Evolutionary conservation across 2,888 invertebrate species (phyloP).

Genomic region (Phania funesta): DNA sequence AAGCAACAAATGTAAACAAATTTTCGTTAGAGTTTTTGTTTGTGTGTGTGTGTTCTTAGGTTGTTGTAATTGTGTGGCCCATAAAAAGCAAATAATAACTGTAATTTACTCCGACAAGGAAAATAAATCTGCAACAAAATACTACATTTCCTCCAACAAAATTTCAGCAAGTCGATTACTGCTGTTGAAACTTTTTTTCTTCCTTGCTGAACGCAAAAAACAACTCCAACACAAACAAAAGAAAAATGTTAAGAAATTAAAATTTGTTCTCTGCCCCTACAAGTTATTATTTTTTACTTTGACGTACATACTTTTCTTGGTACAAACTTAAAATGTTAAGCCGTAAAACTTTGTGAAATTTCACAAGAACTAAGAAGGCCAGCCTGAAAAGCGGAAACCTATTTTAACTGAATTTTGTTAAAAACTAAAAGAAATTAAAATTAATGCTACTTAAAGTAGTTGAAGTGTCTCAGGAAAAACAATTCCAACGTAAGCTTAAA

Average conservation of each 20-base stretch:
- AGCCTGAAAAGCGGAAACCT: slow-evolving; percentile 5
- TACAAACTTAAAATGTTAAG: slow-evolving; percentile 15
- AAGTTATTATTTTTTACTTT: background rate
- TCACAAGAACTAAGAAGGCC: slow-evolving; percentile 7
- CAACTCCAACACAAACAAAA: background rate
- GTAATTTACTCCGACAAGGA: slow-evolving; percentile 15
- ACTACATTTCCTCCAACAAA: slow-evolving; percentile 43
- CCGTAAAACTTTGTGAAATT: slow-evolving; percentile 28
- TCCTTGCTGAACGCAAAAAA: slow-evolving; percentile 9
- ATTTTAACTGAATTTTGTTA: slow-evolving; percentile 27
- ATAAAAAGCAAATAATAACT: slow-evolving; percentile 6
- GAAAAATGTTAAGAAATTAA: background rate
- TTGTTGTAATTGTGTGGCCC: slow-evolving; percentile 2
- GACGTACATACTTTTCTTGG: background rate
- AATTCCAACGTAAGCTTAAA: too few species aligned
- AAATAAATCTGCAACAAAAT: slow-evolving; percentile 52
- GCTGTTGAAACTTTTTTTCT: slow-evolving; percentile 38
- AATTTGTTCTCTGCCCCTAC: background rate
- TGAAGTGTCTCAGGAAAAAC: too few species aligned
- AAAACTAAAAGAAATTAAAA: background rate
- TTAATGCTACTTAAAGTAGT: too few species aligned
- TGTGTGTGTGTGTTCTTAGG: too few species aligned
- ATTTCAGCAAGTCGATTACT: slow-evolving; percentile 54
- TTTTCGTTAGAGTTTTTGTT: background rate
- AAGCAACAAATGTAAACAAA: slow-evolving; percentile 6